A percentile compares a stretch with the other conserved stretches of the same genome.
Evolutionary conservation across 2,113 vertebrate genomes (phyloP).

Genomic region (Artemisiospiza belli): DNA sequence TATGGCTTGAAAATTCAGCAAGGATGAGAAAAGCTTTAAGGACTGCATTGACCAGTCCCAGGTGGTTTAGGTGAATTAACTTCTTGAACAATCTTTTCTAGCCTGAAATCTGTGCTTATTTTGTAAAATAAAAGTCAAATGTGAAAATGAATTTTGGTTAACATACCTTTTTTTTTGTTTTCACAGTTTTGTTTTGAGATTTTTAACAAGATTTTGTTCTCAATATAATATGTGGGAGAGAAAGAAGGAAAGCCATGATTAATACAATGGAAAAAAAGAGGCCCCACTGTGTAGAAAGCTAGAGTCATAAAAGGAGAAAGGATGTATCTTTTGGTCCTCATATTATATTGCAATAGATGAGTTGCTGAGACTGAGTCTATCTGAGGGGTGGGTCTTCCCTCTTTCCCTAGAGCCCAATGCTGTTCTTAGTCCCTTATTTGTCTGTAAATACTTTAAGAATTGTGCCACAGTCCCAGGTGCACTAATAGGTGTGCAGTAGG

Average conservation of each 20-base stretch:
- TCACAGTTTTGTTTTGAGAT: fast-evolving
- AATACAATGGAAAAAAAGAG: background rate
- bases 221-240: background rate
- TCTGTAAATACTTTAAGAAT: background rate
- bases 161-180: background rate
- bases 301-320: background rate
- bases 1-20: background rate
- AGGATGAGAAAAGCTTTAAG: background rate
- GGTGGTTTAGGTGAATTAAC: background rate
- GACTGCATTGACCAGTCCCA: background rate
- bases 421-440: background rate
- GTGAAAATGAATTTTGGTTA: background rate
- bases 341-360: background rate
- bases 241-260: background rate
- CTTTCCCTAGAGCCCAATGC: background rate
- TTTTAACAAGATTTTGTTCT: background rate
- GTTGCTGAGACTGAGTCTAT: fast-evolving
- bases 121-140: background rate
- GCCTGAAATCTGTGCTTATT: background rate
- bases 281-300: background rate
- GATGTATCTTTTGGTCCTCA: background rate
- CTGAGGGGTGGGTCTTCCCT: background rate
- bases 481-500: background rate
- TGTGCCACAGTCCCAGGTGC: too few species aligned
- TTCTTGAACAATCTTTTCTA: background rate